Percentiles rank a stretch among this genome's conserved stretches.
Conservation (phyloP, 2,797 vertebrate species). For the Varecia variegata region DNA sequence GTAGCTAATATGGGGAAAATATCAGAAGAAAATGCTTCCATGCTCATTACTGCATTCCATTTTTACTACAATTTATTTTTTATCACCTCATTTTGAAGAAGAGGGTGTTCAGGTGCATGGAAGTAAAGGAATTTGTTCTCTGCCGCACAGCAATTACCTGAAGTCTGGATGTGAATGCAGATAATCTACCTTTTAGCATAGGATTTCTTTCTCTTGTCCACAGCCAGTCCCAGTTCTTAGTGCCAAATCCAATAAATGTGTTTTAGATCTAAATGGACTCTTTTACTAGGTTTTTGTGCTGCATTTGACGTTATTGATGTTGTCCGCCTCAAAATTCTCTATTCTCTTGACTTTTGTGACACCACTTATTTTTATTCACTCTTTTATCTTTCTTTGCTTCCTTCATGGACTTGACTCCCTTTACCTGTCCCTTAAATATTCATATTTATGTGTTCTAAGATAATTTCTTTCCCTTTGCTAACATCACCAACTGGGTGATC, state of each 20-base stretch:
- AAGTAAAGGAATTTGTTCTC: background rate
- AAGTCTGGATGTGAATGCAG: background rate
- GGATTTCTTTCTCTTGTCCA: background rate
- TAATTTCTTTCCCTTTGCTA: constrained; percentile 15
- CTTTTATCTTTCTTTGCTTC: background rate
- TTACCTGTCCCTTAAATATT: background rate
- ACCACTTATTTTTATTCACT: background rate
- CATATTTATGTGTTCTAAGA: constrained; percentile 8
- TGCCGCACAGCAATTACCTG: background rate
- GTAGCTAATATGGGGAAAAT: background rate
- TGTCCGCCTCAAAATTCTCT: background rate
- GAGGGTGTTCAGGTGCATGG: fast-evolving
- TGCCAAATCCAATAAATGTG: constrained; percentile 5
- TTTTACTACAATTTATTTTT: background rate
- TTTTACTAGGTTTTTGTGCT: background rate
- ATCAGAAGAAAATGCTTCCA: background rate
- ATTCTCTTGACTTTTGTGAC: background rate
- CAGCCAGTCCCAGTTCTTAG: background rate
- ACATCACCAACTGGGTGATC: background rate
- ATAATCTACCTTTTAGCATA: background rate
- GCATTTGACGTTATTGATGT: background rate
- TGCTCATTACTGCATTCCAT: background rate
- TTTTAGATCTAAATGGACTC: constrained; percentile 23
- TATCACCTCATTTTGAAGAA: background rate
- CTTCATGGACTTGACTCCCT: background rate